Conservation (phyloP, 2,888 invertebrate species). For the Calliphora vomitoria region DNA sequence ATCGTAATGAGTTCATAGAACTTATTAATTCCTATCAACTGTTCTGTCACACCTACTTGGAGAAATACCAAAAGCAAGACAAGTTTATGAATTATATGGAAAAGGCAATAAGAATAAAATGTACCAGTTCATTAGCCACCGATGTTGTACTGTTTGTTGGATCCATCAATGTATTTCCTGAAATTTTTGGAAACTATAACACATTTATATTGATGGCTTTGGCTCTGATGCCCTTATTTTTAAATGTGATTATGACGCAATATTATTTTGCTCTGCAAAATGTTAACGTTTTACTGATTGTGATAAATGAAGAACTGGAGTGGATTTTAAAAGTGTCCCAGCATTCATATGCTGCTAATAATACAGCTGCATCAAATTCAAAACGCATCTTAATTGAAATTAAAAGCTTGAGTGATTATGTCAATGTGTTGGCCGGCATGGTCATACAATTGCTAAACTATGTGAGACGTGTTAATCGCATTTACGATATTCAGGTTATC, state of each 20-base stretch:
- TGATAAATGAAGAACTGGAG: constrained; percentile 30
- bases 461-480: background rate
- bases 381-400: background rate
- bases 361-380: background rate
- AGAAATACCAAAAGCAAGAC: constrained; percentile 1
- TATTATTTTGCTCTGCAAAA: constrained; percentile 28
- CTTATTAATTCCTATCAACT: constrained; percentile 16
- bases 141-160: background rate
- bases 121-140: background rate
- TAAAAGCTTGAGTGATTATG: background rate
- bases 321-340: background rate
- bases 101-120: background rate
- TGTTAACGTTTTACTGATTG: background rate
- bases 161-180: background rate
- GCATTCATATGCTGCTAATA: background rate
- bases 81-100: background rate
- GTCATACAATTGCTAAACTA: background rate
- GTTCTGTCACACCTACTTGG: background rate
- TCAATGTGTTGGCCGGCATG: background rate
- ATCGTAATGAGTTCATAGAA: constrained; percentile 13
- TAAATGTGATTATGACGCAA: constrained; percentile 15
- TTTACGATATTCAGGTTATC: constrained; percentile 42
- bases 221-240: background rate
- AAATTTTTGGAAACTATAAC: constrained; percentile 7
- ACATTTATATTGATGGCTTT: background rate